Conservation (phyloP, 1,140 invertebrate genomes). For the Melitaea cinxia region DNA sequence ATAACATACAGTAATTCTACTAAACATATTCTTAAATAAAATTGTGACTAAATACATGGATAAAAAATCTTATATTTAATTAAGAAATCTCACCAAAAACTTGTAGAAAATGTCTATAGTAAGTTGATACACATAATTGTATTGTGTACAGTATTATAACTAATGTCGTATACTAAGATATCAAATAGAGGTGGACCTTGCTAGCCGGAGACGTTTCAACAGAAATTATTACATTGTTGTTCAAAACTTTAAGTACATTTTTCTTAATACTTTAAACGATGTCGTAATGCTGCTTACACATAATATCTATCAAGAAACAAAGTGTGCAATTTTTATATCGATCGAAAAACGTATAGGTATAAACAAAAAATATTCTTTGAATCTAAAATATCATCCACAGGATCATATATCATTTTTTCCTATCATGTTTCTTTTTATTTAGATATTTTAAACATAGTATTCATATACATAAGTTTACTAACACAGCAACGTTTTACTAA, state of each 20-base stretch:
- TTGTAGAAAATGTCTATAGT: constrained; percentile 35
- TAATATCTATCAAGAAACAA: too few relatives aligned
- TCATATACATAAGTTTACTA: too few relatives aligned
- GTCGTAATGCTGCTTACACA: too few relatives aligned
- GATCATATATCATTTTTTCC: too few relatives aligned
- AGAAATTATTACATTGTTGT: constrained; percentile 4
- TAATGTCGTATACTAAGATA: constrained; percentile 44
- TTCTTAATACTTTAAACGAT: constrained; percentile 2
- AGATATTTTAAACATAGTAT: too few relatives aligned
- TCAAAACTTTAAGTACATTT: constrained; percentile 12
- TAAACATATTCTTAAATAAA: constrained; percentile 19
- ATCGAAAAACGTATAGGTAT: too few relatives aligned
- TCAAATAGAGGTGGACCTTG: constrained; percentile 32
- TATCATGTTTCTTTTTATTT: too few relatives aligned
- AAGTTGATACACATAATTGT: constrained; percentile 25
- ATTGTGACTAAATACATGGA: constrained; percentile 32
- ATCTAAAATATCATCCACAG: too few relatives aligned
- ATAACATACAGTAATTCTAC: constrained; percentile 12
- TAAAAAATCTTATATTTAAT: constrained; percentile 33
- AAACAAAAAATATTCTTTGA: too few relatives aligned
- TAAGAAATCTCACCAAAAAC: constrained; percentile 36
- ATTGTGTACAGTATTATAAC: constrained; percentile 7
- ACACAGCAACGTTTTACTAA: too few relatives aligned
- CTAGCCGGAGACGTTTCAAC: constrained; percentile 4
- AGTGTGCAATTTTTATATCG: too few relatives aligned